Percentiles rank a stretch among this genome's conserved stretches.
phyloP scores from a whole-genome alignment of 2,797 vertebrate genomes.

The Rhodeus uyekii region DNA sequence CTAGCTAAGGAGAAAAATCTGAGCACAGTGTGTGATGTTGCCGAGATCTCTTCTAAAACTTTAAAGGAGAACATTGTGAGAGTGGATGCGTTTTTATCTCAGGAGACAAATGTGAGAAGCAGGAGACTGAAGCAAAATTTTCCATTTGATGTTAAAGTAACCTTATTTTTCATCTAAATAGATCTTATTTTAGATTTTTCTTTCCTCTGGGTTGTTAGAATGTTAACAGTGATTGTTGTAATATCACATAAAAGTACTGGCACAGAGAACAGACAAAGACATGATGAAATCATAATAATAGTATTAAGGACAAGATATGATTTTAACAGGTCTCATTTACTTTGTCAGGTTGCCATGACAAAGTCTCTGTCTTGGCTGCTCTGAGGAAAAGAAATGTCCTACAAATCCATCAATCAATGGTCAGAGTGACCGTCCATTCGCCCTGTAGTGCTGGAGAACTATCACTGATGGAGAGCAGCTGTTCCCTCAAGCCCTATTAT shows the following conservation, averaged over 20 bases:
- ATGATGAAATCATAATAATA: background rate
- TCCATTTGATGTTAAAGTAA: too few species aligned
- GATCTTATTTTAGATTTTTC: too few species aligned
- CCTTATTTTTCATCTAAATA: too few species aligned
- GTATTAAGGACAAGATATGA: background rate
- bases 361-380: background rate
- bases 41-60: too few species aligned
- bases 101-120: too few species aligned
- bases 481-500: slow-evolving; percentile 44
- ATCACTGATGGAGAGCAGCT: slow-evolving; percentile 34
- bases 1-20: too few species aligned
- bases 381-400: slow-evolving; percentile 23
- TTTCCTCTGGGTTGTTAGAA: too few species aligned
- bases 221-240: background rate
- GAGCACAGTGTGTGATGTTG: too few species aligned
- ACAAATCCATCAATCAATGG: slow-evolving; percentile 32
- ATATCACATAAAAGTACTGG: background rate
- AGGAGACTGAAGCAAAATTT: too few species aligned
- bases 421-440: slow-evolving; percentile 6
- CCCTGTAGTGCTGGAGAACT: slow-evolving; percentile 8
- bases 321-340: slow-evolving; percentile 18
- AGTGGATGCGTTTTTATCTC: too few species aligned
- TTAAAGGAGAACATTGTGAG: too few species aligned
- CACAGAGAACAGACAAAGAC: background rate
- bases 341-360: slow-evolving; percentile 23